These are phyloP conservation scores for Mystacides longicornis DNA, from an alignment of 2,888 invertebrate species.

Conservation along the genomic window DNA sequence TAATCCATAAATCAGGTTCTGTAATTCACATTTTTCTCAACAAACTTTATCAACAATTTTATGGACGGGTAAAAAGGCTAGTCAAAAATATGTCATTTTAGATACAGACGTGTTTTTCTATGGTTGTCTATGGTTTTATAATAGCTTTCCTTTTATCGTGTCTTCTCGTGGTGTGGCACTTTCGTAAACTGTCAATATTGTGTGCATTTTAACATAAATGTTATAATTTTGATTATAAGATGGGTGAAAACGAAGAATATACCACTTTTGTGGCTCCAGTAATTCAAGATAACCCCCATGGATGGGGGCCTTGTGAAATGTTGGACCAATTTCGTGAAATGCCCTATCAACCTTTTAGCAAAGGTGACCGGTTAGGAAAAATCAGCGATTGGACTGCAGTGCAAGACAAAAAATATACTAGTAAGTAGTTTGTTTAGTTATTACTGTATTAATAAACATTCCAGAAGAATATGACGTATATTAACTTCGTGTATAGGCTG, in stretches of 20 bases:
- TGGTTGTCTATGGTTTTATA: not conserved
- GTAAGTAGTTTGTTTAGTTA: no score
- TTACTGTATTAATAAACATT: no score
- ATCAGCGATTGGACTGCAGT: conserved; percentile 98
- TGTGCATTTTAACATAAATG: conserved; percentile 5
- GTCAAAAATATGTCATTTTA: no score
- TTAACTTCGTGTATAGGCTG: no score
- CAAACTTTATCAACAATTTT: no score
- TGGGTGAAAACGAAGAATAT: conserved; percentile 16
- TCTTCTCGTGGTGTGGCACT: conserved; percentile 23
- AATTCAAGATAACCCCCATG: conserved; percentile 78
- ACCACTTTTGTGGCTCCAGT: conserved; percentile 64
- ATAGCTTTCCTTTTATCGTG: not conserved
- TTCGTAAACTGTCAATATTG: conserved; percentile 11
- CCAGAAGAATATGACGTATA: no score
- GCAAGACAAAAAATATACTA: conserved; percentile 89
- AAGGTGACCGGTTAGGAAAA: conserved; percentile 96
- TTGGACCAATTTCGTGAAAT: conserved; percentile 92
- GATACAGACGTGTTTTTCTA: no score
- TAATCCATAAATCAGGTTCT: no score
- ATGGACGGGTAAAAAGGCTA: no score
- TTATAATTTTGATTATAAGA: conserved; percentile 10
- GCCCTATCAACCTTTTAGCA: conserved; percentile 99
- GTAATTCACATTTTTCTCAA: no score
- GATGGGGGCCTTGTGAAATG: conserved; percentile 96